phyloP scores from a whole-genome alignment of 1,140 invertebrate genomes.

The Sinonovacula constricta region DNA sequence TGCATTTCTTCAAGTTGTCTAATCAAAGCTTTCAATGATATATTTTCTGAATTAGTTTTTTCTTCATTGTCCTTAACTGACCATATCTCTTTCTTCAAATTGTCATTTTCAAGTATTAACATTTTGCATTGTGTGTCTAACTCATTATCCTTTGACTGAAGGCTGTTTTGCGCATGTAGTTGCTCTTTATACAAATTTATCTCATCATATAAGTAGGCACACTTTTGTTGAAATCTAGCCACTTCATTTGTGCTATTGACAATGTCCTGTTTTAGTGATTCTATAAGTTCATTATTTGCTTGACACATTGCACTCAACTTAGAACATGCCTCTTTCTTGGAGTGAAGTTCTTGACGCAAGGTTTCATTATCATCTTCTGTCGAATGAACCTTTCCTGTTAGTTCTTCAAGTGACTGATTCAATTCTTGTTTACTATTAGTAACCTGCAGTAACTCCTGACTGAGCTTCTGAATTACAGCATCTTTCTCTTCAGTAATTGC shows the following conservation, averaged over 20 bases:
- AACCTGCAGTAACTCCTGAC: not conserved
- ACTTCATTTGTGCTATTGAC: conserved; percentile 42
- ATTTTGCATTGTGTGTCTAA: conserved; percentile 5
- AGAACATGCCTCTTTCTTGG: conserved; percentile 28
- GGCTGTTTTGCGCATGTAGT: not conserved
- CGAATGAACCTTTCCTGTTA: conserved; percentile 27
- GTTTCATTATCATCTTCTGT: conserved; percentile 18
- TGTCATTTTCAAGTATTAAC: not conserved
- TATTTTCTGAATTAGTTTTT: not conserved
- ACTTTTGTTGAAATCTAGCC: conserved; percentile 44
- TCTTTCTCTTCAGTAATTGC: conserved; percentile 46
- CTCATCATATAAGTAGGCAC: conserved; percentile 25
- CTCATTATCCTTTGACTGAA: not conserved
- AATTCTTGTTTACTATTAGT: conserved; percentile 26
- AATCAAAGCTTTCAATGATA: not conserved
- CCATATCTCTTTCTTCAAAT: not conserved
- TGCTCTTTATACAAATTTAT: conserved; percentile 18
- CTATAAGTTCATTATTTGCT: conserved; percentile 32
- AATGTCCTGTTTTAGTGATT: conserved; percentile 33
- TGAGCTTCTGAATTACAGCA: conserved; percentile 25
- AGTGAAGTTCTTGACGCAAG: conserved; percentile 14
- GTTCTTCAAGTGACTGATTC: conserved; percentile 40
- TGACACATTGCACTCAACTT: conserved; percentile 31
- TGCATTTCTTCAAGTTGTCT: not conserved
- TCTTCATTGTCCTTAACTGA: not conserved